Base-by-base conservation (phyloP, 1,140 invertebrate genomes). In the Orussus abietinus region DNA sequence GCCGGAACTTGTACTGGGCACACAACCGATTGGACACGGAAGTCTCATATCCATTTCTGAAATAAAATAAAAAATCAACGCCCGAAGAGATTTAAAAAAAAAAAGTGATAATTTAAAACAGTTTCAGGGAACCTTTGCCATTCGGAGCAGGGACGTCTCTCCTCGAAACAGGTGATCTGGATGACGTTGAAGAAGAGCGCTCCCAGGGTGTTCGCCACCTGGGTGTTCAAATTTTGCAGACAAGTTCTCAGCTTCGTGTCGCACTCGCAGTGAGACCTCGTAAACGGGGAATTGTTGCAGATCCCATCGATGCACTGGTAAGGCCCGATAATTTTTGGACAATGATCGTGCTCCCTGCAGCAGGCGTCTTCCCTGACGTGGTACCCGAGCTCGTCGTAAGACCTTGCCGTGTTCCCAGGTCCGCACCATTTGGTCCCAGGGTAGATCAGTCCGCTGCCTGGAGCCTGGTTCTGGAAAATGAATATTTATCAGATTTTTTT, bases 271-370 rank as follows among this genome's bases (percentile, higher is more conserved):
- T 85, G 81, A 0, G 82, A 85, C 17, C 82, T 77, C 3, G 82
- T 85, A 52, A 80, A 82, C 2, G 79, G 76, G 2, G 82, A 82
- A 18, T 75, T 76, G 50, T 87, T 87, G 58, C 82, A 84, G 17
- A 86, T 75, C 0, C 82, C 81, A 31, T 80, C 73, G 25, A 76
- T 74, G 46, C 83, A 85, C 38, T 81, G 66, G 6, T 78, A 75
- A 2, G 77, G 73, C n/a, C 55, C 58, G 20, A 86, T 67, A 6
- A 74, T 76, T 38, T 77, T 69, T 1, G 80, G 78, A 47, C 88
- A 91, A 50, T 80, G 75, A 64, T 91, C 87, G 57, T 91, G 87
- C 42, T 84, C 80, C 12, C 86, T 74, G 57, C 87, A 89, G 48
- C 86, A 90, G 1, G 68, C 66, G 59, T 90, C 86, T 42, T 85